A percentile compares a stretch with the other conserved stretches of the same genome.
Conservation (phyloP, 2,888 invertebrate species). For the Meteorus cinctellus region DNA sequence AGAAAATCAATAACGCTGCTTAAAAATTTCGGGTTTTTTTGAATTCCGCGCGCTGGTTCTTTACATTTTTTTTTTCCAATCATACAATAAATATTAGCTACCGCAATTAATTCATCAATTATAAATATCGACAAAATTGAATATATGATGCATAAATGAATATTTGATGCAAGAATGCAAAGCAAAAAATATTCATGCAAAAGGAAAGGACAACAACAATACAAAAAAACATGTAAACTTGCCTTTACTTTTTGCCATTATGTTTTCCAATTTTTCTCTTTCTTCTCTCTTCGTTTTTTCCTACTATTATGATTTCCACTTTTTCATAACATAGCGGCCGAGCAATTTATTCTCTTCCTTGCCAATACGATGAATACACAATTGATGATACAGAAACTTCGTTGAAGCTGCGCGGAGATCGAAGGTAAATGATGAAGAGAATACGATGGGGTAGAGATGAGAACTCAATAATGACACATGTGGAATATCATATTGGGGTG, state of each 20-base stretch:
- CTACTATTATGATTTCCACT: not conserved
- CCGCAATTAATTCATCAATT: not conserved
- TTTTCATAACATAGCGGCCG: not conserved
- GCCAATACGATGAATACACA: constrained; percentile 10
- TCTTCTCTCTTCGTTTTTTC: constrained; percentile 12
- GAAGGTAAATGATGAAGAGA: constrained; percentile 14
- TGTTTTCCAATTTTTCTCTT: constrained; percentile 22
- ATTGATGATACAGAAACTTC: constrained; percentile 1
- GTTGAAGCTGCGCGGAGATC: constrained; percentile 35
- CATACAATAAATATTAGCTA: not conserved
- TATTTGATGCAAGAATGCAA: constrained; percentile 10
- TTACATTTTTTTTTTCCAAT: not conserved
- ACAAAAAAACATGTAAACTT: not conserved
- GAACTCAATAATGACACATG: not conserved
- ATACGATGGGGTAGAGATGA: constrained; percentile 27
- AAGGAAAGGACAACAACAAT: constrained; percentile 19
- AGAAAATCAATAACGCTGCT: not conserved
- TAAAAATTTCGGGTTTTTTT: not conserved
- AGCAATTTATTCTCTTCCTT: not conserved
- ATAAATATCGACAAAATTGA: not conserved
- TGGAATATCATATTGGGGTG: constrained; percentile 11
- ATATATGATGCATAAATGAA: too few species aligned
- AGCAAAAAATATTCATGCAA: constrained; percentile 15
- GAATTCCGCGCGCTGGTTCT: not conserved
- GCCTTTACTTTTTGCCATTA: constrained; percentile 19